Conservation (phyloP, 2,797 vertebrate species). For the Pogonophryne albipinna region DNA sequence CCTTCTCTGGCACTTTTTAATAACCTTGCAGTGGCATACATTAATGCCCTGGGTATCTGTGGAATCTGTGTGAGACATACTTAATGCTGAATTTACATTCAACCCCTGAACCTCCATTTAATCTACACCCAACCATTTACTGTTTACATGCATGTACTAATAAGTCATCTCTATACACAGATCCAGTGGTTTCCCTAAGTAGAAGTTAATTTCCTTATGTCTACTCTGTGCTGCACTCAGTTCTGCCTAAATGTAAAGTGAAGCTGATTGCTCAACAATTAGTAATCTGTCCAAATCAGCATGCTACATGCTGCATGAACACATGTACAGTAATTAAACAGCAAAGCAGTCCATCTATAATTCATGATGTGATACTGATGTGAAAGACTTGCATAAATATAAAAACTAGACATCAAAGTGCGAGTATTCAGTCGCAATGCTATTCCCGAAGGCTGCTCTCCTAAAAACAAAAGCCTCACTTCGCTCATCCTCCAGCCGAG, state of each 20-base stretch:
- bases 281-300: slow-evolving; percentile 48
- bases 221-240: not conserved
- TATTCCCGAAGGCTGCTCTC: slow-evolving; percentile 32
- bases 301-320: slow-evolving; percentile 19
- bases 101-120: slow-evolving; percentile 21
- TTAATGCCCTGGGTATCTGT: slow-evolving; percentile 57
- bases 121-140: not conserved
- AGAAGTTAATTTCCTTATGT: not conserved
- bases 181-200: not conserved
- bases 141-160: slow-evolving; percentile 2
- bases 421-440: slow-evolving; percentile 19
- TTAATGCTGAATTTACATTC: slow-evolving; percentile 55
- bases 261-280: slow-evolving; percentile 16
- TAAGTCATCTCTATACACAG: not conserved
- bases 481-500: slow-evolving; percentile 14
- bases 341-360: slow-evolving; percentile 43
- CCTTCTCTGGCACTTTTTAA: slow-evolving; percentile 75
- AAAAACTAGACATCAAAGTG: slow-evolving; percentile 35
- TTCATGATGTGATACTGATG: slow-evolving; percentile 39
- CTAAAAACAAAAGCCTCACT: slow-evolving; percentile 48
- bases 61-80: slow-evolving; percentile 42
- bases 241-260: slow-evolving; percentile 8
- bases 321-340: slow-evolving; percentile 51
- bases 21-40: slow-evolving; percentile 63
- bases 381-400: slow-evolving; percentile 41